Conservation (phyloP, 2,113 vertebrate species). For the Sardina pilchardus region DNA sequence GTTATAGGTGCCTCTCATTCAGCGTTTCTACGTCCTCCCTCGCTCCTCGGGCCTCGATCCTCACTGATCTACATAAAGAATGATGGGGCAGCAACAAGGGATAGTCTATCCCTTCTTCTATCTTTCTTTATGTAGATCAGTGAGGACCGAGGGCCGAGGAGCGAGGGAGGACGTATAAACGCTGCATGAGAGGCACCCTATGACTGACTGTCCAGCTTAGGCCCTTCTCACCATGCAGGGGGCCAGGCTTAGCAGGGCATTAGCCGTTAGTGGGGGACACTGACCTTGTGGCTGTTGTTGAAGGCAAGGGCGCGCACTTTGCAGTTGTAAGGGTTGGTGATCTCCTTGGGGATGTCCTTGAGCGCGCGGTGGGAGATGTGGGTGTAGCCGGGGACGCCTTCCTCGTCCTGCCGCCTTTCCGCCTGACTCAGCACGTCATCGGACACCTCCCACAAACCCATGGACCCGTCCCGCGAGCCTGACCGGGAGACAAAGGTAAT, state of each 20-base stretch:
- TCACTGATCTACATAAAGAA: no score
- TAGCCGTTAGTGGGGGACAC: constrained; percentile 15
- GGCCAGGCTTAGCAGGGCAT: neutral
- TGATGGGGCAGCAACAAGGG: no score
- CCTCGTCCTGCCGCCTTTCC: constrained; percentile 75
- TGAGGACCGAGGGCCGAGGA: no score
- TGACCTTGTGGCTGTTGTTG: constrained; percentile 93
- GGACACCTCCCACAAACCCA: constrained; percentile 96
- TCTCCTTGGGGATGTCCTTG: constrained; percentile 96
- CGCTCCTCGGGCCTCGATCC: no score
- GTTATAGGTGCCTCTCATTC: no score
- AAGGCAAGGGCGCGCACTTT: constrained; percentile 97
- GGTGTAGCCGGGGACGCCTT: constrained; percentile 85
- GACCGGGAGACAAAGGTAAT: neutral
- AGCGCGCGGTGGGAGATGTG: constrained; percentile 93
- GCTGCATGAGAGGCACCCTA: no score
- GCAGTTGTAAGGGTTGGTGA: constrained; percentile 94
- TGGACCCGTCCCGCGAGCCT: constrained; percentile 97
- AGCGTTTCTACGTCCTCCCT: no score
- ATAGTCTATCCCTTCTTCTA: no score
- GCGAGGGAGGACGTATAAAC: no score
- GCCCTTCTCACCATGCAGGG: no score
- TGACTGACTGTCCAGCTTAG: no score
- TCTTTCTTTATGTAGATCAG: no score
- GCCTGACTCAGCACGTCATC: constrained; percentile 86